These are phyloP conservation scores for Platysteira castanea DNA, from an alignment of 2,113 vertebrate genomes.

Conservation along the genomic window DNA sequence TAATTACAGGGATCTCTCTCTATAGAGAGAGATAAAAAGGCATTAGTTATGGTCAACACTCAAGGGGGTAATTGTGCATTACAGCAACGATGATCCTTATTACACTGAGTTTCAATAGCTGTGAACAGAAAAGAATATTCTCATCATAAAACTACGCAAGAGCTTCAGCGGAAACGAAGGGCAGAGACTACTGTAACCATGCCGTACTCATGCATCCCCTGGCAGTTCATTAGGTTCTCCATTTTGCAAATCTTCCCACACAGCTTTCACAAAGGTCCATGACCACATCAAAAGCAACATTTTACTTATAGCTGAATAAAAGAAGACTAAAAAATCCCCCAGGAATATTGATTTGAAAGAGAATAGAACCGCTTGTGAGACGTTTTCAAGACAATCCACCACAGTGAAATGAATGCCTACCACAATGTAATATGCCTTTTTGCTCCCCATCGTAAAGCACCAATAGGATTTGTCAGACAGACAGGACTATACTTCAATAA, in stretches of 20 bases:
- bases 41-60: not conserved
- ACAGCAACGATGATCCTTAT: not conserved
- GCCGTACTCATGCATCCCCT: not conserved
- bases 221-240: not conserved
- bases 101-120: not conserved
- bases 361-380: not conserved
- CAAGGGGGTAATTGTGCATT: not conserved
- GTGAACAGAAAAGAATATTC: not conserved
- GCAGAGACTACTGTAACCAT: not conserved
- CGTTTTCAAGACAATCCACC: not conserved
- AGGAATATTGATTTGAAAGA: not conserved
- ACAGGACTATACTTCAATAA: not conserved
- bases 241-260: not conserved
- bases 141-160: fast-evolving
- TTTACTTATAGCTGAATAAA: not conserved
- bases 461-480: not conserved
- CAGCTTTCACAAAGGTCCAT: not conserved
- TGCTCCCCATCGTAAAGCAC: not conserved
- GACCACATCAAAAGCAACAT: not conserved
- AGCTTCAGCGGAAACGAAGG: not conserved
- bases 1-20: not conserved
- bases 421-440: fast-evolving
- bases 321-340: not conserved
- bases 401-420: not conserved
- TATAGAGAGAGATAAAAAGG: not conserved